A percentile compares a stretch with the other conserved stretches of the same genome.
These are phyloP conservation scores for Zophobas morio DNA, from an alignment of 1,140 invertebrate species.

Conservation along the genomic window DNA sequence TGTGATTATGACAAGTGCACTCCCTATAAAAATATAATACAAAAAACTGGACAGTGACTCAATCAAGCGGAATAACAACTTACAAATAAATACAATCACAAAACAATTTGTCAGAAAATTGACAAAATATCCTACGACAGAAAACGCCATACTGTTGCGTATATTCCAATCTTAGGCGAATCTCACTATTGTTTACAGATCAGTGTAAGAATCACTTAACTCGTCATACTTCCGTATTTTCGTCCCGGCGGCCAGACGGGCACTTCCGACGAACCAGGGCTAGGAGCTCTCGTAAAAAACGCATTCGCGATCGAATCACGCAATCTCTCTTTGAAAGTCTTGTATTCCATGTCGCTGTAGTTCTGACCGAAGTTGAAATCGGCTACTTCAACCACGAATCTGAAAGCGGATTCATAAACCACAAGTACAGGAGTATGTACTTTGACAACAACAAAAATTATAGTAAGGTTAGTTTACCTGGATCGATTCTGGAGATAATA, in stretches of 20 bases:
- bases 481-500: slow-evolving; percentile 86
- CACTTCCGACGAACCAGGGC: slow-evolving; percentile 59
- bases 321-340: slow-evolving; percentile 85
- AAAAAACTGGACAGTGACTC: neutral
- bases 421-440: slow-evolving; percentile 14
- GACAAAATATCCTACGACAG: slow-evolving; percentile 23
- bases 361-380: slow-evolving; percentile 90
- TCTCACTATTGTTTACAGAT: slow-evolving; percentile 18
- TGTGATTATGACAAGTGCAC: slow-evolving; percentile 13
- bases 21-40: slow-evolving; percentile 34
- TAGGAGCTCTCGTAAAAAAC: slow-evolving; percentile 64
- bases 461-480: slow-evolving; percentile 68
- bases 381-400: slow-evolving; percentile 87
- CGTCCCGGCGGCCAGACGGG: slow-evolving; percentile 64
- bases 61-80: slow-evolving; percentile 22
- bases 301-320: slow-evolving; percentile 82
- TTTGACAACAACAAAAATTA: slow-evolving; percentile 14
- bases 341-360: slow-evolving; percentile 84
- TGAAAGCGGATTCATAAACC: slow-evolving; percentile 58
- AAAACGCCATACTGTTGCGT: slow-evolving; percentile 15
- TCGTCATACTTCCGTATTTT: slow-evolving; percentile 66
- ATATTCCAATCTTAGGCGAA: slow-evolving; percentile 31
- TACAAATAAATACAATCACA: slow-evolving; percentile 29
- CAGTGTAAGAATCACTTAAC: slow-evolving; percentile 11
- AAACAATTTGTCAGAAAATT: slow-evolving; percentile 36